These are phyloP conservation scores for Trissoscelio sp. DNA, from an alignment of 2,888 invertebrate genomes.

Conservation along the genomic window DNA sequence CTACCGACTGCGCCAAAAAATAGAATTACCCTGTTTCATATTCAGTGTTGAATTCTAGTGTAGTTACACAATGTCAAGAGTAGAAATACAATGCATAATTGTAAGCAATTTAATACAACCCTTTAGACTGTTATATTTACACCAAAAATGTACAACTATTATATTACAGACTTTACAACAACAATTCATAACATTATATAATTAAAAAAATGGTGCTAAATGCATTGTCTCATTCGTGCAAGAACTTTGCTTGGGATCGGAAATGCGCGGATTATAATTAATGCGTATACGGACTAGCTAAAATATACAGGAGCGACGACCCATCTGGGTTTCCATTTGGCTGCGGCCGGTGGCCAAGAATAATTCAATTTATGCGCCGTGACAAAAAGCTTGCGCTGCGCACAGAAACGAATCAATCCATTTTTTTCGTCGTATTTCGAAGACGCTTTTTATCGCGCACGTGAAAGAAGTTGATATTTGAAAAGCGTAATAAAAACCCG, in stretches of 20 bases:
- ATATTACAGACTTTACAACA: too few species aligned
- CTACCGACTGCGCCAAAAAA: too few species aligned
- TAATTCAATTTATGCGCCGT: constrained; percentile 44
- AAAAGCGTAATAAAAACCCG: constrained; percentile 56
- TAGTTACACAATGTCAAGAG: too few species aligned
- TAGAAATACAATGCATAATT: too few species aligned
- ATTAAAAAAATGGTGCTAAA: too few species aligned
- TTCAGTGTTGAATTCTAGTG: too few species aligned
- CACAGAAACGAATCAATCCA: constrained; percentile 35
- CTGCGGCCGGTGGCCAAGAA: constrained; percentile 6
- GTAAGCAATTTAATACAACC: too few species aligned
- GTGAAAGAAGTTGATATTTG: constrained; percentile 42
- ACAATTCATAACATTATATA: too few species aligned
- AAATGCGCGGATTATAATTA: constrained; percentile 21
- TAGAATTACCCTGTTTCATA: too few species aligned
- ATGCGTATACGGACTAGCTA: constrained; percentile 3
- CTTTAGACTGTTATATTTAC: too few species aligned
- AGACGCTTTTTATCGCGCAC: constrained; percentile 26
- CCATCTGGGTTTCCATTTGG: constrained; percentile 8
- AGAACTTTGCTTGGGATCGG: not conserved
- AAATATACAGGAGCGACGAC: constrained; percentile 13
- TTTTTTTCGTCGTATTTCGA: constrained; percentile 38
- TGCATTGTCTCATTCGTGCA: not conserved
- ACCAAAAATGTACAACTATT: too few species aligned
- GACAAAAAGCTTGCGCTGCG: constrained; percentile 22